Evolutionary conservation across 2,797 vertebrate species (phyloP), one percentile per base, ranked within the genome.

Genomic region (Hoplostethus mediterraneus): DNA sequence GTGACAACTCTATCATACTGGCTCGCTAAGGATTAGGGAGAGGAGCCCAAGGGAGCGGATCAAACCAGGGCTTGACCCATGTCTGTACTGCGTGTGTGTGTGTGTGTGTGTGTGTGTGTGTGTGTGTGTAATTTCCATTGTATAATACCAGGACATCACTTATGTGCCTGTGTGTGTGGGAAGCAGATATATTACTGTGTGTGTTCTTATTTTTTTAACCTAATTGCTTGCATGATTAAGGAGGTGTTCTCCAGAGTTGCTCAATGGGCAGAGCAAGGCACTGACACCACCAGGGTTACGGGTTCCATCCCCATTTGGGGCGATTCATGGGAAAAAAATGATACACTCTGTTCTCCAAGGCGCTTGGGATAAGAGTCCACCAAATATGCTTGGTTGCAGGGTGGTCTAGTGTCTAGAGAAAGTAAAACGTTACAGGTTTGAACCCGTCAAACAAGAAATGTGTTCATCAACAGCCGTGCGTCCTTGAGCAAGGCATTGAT

Each of bases 1-100:
- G n/a, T n/a, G n/a, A n/a, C 21, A 21, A 21, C 21, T 21, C 21
- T 21, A 21, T 63, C 5, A 68, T 53, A 57, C 40, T 65, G 55
- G 38, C 38, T 40, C 38, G 9, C 62, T 66, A 40, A 8, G 7
- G 81, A 77, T 83, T 80, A 84, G 21, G 69, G 62, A 60, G 40
- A 60, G 49, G 65, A 44, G 63, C 56, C 47, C 70, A 52, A 6
- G 36, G 13, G 60, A 61, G 11, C 11, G 67, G 63, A 73, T 60
- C 30, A 66, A 56, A 60, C 40, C 45, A 65, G 69, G 38, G 64
- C 66, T 53, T 66, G 72, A 65, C 67, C 65, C 52, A 28, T 28
- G 58, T 68, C 67, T 67, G 60, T 44, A 65, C 4, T 31, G n/a
- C 17, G 62, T 33, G 6, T 52, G 14, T 17, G 45, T 63, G 47